Conservation (phyloP, 1,140 invertebrate genomes). For the Mylabris phalerata region DNA sequence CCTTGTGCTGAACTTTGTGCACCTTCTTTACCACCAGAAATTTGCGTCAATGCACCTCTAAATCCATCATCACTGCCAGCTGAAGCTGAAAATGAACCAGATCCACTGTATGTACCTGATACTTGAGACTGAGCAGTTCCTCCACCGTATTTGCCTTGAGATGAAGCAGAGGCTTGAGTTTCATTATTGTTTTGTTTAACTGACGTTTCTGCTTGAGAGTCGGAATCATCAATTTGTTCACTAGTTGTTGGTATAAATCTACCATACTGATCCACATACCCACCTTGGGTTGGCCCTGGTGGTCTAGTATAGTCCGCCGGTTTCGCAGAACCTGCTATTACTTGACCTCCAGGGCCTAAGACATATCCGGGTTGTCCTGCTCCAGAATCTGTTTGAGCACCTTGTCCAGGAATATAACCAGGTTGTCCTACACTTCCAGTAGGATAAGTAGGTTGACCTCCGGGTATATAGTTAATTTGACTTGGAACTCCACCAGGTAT, state of each 20-base stretch:
- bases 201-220: slow-evolving; percentile 67
- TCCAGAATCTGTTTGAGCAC: neutral
- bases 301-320: slow-evolving; percentile 12
- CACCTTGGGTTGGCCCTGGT: slow-evolving; percentile 7
- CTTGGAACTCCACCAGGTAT: neutral
- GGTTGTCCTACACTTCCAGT: slow-evolving; percentile 5
- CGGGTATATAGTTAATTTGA: neutral
- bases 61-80: slow-evolving; percentile 69
- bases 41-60: slow-evolving; percentile 63
- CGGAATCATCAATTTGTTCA: slow-evolving; percentile 48
- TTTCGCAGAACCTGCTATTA: no score
- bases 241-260: neutral
- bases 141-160: slow-evolving; percentile 63
- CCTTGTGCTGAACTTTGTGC: slow-evolving; percentile 68
- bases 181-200: slow-evolving; percentile 60
- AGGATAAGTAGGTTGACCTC: slow-evolving; percentile 14
- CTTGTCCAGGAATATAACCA: slow-evolving; percentile 17
- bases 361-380: slow-evolving; percentile 6
- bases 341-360: slow-evolving; percentile 5
- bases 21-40: slow-evolving; percentile 65
- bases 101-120: slow-evolving; percentile 65
- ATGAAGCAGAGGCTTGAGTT: slow-evolving; percentile 63
- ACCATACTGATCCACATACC: neutral
- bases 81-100: slow-evolving; percentile 72
- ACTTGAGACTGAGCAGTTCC: slow-evolving; percentile 73